Conservation (phyloP, 2,797 vertebrate genomes). For the Sebastiscus tertius region DNA sequence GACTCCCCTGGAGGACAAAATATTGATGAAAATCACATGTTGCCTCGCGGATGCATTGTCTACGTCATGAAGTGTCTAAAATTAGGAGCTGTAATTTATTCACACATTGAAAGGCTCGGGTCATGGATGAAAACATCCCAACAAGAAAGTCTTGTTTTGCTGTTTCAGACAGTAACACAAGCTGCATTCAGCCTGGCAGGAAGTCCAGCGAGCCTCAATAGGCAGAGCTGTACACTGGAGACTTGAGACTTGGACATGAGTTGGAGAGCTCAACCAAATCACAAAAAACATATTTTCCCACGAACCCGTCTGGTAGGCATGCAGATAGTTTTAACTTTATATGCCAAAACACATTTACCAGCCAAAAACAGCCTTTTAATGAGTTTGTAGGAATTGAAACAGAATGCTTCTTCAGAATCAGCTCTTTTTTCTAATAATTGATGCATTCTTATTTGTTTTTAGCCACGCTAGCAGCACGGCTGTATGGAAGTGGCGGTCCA, state of each 20-base stretch:
- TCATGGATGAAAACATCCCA: constrained; percentile 11
- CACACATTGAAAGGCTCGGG: background rate
- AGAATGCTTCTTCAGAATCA: background rate
- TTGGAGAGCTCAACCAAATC: background rate
- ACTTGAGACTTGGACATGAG: background rate
- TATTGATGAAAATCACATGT: background rate
- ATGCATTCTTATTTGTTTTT: background rate
- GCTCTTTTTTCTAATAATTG: background rate
- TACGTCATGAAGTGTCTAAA: background rate
- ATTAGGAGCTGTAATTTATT: background rate
- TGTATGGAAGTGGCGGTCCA: background rate
- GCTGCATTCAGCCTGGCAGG: constrained; percentile 17
- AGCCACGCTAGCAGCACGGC: background rate
- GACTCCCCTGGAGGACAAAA: background rate
- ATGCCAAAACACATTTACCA: background rate
- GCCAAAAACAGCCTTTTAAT: background rate
- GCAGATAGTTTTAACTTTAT: background rate
- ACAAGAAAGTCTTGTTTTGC: constrained; percentile 27
- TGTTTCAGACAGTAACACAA: background rate
- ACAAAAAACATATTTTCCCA: constrained; percentile 3
- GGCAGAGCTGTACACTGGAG: constrained; percentile 5
- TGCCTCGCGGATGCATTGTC: background rate
- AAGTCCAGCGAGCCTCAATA: constrained; percentile 10
- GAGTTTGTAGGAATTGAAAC: background rate
- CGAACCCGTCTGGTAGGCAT: background rate